Evolutionary conservation across 1,140 invertebrate genomes (phyloP).

Genomic region (Cepaea nemoralis): DNA sequence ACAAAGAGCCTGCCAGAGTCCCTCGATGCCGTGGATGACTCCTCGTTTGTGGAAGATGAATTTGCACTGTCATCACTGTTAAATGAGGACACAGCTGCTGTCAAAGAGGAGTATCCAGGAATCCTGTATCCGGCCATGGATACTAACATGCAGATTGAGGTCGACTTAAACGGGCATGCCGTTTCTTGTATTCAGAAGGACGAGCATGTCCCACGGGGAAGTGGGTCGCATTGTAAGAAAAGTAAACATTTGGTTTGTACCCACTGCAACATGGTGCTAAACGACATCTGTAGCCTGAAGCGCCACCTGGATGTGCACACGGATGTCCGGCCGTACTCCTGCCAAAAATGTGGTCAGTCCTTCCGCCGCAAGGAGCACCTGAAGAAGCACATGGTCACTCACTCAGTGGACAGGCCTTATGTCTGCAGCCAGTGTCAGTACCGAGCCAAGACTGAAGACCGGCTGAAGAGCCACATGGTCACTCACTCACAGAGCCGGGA

Average conservation of each 20-base stretch:
- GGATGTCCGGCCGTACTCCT: slow-evolving; percentile 80
- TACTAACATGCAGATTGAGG: not conserved
- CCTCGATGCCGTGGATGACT: not conserved
- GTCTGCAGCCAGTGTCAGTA: slow-evolving; percentile 90
- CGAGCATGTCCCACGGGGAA: not conserved
- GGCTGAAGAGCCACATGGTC: not conserved
- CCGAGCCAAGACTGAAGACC: slow-evolving; percentile 70
- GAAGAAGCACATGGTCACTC: slow-evolving; percentile 91
- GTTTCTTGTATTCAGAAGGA: not conserved
- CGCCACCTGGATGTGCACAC: slow-evolving; percentile 36
- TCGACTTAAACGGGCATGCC: not conserved
- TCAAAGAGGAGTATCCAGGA: not conserved
- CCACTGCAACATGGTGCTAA: not conserved
- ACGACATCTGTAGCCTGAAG: not conserved
- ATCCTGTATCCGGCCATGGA: not conserved
- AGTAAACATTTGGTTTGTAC: not conserved
- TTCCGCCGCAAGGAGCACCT: slow-evolving; percentile 91
- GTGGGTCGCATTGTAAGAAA: not conserved
- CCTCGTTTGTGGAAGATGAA: not conserved
- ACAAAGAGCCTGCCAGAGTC: not conserved
- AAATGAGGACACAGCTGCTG: not conserved
- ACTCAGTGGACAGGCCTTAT: slow-evolving; percentile 95
- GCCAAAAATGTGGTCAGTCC: slow-evolving; percentile 84
- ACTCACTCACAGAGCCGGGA: not conserved
- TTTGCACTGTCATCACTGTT: not conserved